Conservation (phyloP, 2,888 invertebrate genomes). For the Drosophila merina region DNA sequence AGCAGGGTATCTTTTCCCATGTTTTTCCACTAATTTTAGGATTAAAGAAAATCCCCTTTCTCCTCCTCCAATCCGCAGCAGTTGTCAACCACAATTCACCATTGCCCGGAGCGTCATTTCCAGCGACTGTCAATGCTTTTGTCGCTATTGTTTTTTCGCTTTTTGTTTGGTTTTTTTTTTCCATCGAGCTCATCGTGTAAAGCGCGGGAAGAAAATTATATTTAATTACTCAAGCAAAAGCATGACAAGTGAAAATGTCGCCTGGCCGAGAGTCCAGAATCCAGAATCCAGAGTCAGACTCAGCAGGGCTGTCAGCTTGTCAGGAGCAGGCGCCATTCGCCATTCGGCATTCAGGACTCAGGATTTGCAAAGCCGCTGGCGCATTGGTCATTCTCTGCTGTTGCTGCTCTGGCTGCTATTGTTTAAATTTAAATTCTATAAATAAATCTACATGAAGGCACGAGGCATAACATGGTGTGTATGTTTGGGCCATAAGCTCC, state of each 20-base stretch:
- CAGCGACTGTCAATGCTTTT: conserved; percentile 32
- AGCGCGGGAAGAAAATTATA: conserved; percentile 78
- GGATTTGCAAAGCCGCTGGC: conserved; percentile 30
- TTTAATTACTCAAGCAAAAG: conserved; percentile 82
- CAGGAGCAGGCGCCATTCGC: conserved; percentile 59
- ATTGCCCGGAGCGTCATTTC: conserved; percentile 8
- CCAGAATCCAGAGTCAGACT: conserved; percentile 27
- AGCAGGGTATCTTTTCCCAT: neutral
- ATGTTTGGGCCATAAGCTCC: conserved; percentile 26
- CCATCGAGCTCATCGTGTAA: conserved; percentile 55
- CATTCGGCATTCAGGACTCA: neutral
- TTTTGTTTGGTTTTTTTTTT: conserved; percentile 28
- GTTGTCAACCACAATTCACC: conserved; percentile 5
- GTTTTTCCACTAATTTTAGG: neutral
- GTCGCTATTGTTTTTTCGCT: conserved; percentile 28
- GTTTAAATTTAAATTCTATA: conserved; percentile 70
- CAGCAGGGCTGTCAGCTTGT: conserved; percentile 66
- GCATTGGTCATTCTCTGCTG: conserved; percentile 29
- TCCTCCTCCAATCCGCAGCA: neutral
- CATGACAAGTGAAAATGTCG: conserved; percentile 78
- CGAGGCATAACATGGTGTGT: conserved; percentile 5
- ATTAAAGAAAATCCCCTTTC: neutral
- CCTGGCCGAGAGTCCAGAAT: conserved; percentile 38
- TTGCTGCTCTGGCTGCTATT: conserved; percentile 17
- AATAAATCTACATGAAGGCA: conserved; percentile 51